Conservation (phyloP, 2,113 vertebrate genomes). For the Cottus gobio region DNA sequence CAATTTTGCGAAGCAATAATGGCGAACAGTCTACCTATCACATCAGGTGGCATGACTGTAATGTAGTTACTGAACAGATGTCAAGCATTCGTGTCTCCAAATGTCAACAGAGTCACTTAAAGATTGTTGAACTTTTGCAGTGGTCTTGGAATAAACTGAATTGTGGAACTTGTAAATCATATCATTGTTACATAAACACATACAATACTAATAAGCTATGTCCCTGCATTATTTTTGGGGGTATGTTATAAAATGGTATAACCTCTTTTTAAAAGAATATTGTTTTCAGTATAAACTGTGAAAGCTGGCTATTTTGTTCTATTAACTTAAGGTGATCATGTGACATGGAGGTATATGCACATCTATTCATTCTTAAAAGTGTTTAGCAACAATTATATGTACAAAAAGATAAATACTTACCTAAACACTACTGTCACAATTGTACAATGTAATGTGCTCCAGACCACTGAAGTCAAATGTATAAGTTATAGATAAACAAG, state of each 20-base stretch:
- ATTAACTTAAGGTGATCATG: neutral
- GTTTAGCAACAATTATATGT: neutral
- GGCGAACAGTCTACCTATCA: neutral
- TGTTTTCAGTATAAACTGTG: neutral
- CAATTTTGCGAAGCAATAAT: neutral
- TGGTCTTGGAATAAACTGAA: conserved; percentile 23
- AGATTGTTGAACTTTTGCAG: conserved; percentile 6
- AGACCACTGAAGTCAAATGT: too few relatives aligned
- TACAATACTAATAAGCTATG: conserved; percentile 10
- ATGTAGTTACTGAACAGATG: neutral
- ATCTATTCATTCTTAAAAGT: neutral
- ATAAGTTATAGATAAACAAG: too few relatives aligned
- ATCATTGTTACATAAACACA: conserved; percentile 51
- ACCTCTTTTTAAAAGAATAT: neutral
- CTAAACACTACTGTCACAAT: neutral
- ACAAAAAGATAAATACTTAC: neutral
- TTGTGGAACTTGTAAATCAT: conserved; percentile 37
- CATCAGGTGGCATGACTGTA: neutral
- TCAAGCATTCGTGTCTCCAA: conserved; percentile 14
- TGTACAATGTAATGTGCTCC: too few relatives aligned
- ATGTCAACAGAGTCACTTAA: conserved; percentile 10
- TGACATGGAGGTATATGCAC: neutral
- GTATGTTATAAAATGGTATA: neutral
- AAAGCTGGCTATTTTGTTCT: neutral
- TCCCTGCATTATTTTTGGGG: neutral